phyloP scores from a whole-genome alignment of 2,888 invertebrate species.

The Neocrepidodera transversa region DNA sequence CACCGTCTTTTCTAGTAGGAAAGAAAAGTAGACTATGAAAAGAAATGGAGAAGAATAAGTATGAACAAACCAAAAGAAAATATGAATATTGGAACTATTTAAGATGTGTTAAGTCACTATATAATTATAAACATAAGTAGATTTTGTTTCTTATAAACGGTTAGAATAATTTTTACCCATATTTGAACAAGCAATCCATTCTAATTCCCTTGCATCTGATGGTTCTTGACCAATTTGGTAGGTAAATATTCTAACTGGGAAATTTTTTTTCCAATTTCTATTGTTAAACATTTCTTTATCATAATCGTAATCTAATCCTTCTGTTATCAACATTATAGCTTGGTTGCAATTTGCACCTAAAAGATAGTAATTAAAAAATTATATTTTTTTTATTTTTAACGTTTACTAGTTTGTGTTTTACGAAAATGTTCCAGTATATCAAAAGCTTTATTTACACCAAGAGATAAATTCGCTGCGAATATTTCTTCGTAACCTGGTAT shows the following conservation, averaged over 20 bases:
- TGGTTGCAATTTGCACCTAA: slow-evolving; percentile 73
- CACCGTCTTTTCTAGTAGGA: no score
- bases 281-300: slow-evolving; percentile 82
- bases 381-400: slow-evolving; percentile 6
- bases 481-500: slow-evolving; percentile 49
- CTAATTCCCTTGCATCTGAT: slow-evolving; percentile 87
- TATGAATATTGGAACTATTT: no score
- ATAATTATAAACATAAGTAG: no score
- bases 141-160: no score
- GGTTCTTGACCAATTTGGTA: slow-evolving; percentile 86
- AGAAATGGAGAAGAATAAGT: no score
- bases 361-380: slow-evolving; percentile 5
- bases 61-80: no score
- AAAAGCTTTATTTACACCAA: slow-evolving; percentile 76
- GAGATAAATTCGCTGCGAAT: slow-evolving; percentile 51
- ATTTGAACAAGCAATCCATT: slow-evolving; percentile 98
- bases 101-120: no score
- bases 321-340: slow-evolving; percentile 98
- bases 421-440: slow-evolving; percentile 69
- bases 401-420: slow-evolving; percentile 37
- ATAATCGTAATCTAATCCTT: slow-evolving; percentile 93
- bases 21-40: no score
- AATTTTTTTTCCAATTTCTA: slow-evolving; percentile 75
- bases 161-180: slow-evolving; percentile 64
- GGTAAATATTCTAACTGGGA: slow-evolving; percentile 94